Evolutionary conservation across 2,797 vertebrate genomes (phyloP), one percentile per base, ranked within the genome.

Genomic region (Rhadinocentrus ornatus): DNA sequence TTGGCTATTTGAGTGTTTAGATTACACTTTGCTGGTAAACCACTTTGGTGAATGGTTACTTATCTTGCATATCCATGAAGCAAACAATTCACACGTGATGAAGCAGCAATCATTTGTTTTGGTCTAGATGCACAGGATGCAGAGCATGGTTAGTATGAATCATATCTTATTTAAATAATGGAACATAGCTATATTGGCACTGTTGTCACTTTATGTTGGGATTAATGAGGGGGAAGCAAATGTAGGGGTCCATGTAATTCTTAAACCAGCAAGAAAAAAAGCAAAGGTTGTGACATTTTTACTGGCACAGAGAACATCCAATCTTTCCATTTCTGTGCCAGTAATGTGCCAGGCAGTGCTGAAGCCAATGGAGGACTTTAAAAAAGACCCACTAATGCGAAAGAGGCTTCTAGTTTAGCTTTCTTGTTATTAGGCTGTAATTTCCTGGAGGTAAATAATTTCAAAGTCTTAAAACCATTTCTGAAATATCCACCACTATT

Each of bases 351-450:
- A 89, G 93, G 93, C 93, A 91, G 91, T 90, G 90, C 87, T 81
- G 69, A 88, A 80, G 87, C 86, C 82, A 90, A 89, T 66, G 89
- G 92, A 94, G 91, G 91, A 88, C 80, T 88, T 81, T 58, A 52
- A 32, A 10, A 86, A 90, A 89, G 86, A 91, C 93, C 93, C 93
- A 89, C 93, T 85, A 62, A 73, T 91, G 92, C 92, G 91, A 94
- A 93, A 93, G 92, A 87, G 93, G 92, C 91, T 89, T 86, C 62
- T 54, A 69, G 62, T 69, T 73, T 69, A 68, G 35, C 13, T 24
- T 70, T 71, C 50, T 68, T 37, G 2, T 55, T 11, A 48, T 6
- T 31, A 73, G 16, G 57, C 61, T 76, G 41, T 55, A 12, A 71
- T 71, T 82, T 61, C 70, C 81, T 74, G 74, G 68, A 55, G 53